Evolutionary conservation across 2,797 vertebrate genomes (phyloP).

Genomic region (Spinibarbus caldwelli): DNA sequence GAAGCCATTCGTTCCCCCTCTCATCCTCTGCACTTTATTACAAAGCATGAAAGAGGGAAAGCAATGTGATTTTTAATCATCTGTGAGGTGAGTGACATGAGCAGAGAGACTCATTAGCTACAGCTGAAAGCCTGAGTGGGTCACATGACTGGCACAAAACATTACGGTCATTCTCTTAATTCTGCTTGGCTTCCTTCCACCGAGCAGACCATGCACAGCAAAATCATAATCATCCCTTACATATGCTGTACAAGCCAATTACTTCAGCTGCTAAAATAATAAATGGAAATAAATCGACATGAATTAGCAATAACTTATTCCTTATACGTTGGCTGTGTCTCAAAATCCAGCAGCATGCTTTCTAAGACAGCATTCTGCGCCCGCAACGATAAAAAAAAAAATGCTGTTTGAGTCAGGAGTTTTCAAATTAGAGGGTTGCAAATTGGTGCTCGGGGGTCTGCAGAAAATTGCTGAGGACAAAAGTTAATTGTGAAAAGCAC

Average conservation of each 20-base stretch:
- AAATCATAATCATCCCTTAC: conserved; percentile 34
- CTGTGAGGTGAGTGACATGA: conserved; percentile 27
- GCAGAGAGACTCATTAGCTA: conserved; percentile 38
- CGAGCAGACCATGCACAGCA: conserved; percentile 14
- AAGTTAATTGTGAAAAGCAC: background rate
- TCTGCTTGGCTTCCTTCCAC: conserved; percentile 36
- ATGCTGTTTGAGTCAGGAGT: background rate
- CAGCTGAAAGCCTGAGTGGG: conserved; percentile 32
- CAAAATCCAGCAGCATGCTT: background rate
- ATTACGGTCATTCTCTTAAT: conserved; percentile 46
- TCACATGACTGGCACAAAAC: conserved; percentile 37
- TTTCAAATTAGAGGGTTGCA: background rate
- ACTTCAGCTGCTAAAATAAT: conserved; percentile 11
- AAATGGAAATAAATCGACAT: conserved; percentile 1
- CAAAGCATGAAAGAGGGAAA: background rate
- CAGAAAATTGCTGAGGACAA: background rate
- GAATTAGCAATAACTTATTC: conserved; percentile 13
- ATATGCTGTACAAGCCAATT: conserved; percentile 28
- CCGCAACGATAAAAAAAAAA: background rate
- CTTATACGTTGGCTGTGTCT: background rate
- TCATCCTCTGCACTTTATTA: conserved; percentile 24
- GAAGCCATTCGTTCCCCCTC: background rate
- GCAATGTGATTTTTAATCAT: conserved; percentile 50
- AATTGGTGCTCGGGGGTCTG: background rate
- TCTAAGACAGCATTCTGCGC: background rate